Base-by-base conservation (phyloP, 2,888 invertebrate species). In the Gerosis bhagava region DNA sequence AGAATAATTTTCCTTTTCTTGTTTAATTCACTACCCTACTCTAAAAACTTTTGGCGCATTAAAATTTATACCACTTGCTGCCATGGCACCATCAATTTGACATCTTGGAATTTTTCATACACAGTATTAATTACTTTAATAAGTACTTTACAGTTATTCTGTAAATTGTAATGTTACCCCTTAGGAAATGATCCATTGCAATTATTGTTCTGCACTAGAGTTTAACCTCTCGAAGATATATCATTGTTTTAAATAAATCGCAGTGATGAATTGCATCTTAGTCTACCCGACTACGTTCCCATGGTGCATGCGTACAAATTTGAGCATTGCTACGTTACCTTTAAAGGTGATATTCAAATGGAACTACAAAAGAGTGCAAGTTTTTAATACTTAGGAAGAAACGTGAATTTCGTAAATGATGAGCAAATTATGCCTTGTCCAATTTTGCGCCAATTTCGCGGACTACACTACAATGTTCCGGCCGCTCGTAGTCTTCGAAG, bases 381-480 rank as follows among this genome's bases (percentile, higher is more conserved):
- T 36, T 36, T 41, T 48, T 40, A 48, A 48, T 34, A 40, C 40
- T 39, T 16, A 44, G 39, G 49, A 61, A 58, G 56, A 62, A 65
- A 62, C 60, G 57, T 56, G 60, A 61, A 62, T 62, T 59, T 68
- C 52, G 64, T 63, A 73, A 78, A 80, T 70, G 69, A 76, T 63
- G 70, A 69, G 73, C 70, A 77, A 78, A 78, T 79, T 79, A 68
- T 70, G 65, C 57, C 61, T 64, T 67, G 66, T 67, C 72, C 77
- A 83, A 86, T 83, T 83, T 83, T 71, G 73, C 71, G 73, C 74
- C 79, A 78, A 84, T 84, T 83, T 82, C 63, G 74, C 67, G 69
- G 71, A 62, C 56, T 65, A 62, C 62, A 62, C 56, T 65, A 62
- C 62, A 63, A 63, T 65, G 65, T 62, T 54, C 47, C 63, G 55